Evolutionary conservation across 2,113 vertebrate genomes (phyloP).

Genomic region (Eolophus roseicapilla): DNA sequence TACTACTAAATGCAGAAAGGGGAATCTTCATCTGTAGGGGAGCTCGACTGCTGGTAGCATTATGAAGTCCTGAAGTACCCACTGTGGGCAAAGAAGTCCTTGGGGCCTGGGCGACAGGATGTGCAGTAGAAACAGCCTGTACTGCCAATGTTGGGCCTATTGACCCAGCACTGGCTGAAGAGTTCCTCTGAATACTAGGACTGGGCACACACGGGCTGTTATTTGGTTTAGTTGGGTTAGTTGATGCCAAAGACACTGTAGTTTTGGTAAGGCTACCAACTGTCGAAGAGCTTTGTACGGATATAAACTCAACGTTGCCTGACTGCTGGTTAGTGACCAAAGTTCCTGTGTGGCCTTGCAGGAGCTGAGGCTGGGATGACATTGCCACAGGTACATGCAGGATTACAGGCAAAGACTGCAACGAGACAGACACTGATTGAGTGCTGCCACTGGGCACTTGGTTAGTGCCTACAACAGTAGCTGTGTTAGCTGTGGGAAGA

Average conservation of each 20-base stretch:
- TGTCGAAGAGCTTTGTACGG: conserved; percentile 77
- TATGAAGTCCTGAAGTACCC: conserved; percentile 75
- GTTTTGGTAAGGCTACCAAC: conserved; percentile 78
- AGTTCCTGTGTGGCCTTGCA: conserved; percentile 79
- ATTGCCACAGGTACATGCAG: conserved; percentile 82
- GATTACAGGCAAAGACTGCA: conserved; percentile 82
- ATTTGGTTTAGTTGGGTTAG: conserved; percentile 75
- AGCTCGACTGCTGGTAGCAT: conserved; percentile 58
- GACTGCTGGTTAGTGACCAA: conserved; percentile 80
- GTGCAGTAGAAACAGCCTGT: conserved; percentile 74
- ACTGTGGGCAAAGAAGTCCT: conserved; percentile 79
- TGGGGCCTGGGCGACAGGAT: conserved; percentile 75
- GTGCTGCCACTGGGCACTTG: conserved; percentile 74
- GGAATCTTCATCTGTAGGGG: conserved; percentile 79
- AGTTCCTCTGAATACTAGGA: conserved; percentile 74
- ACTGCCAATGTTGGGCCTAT: conserved; percentile 75
- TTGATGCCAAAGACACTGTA: conserved; percentile 72
- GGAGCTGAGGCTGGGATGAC: conserved; percentile 81
- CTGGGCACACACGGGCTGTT: conserved; percentile 72
- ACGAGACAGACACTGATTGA: conserved; percentile 78
- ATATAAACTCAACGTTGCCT: conserved; percentile 81
- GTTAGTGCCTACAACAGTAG: conserved; percentile 77
- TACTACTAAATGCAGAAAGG: conserved; percentile 69
- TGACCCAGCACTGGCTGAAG: conserved; percentile 68
- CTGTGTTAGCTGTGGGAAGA: conserved; percentile 73